Evolutionary conservation across 2,113 vertebrate species (phyloP).

Genomic region (Pitta sordida): DNA sequence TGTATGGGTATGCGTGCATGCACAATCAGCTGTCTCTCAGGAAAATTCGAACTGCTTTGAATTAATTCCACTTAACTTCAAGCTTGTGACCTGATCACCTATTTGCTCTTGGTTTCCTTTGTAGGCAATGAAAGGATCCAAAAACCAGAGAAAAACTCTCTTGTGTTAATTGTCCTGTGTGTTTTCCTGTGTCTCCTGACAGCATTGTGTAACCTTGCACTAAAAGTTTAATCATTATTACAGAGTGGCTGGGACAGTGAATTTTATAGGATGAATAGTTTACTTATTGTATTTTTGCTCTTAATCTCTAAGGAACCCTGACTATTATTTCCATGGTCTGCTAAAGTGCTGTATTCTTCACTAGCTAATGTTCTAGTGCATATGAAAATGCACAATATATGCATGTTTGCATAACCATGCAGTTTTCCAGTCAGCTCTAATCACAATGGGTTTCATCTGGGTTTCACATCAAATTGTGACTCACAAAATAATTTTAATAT

Average conservation of each 20-base stretch:
- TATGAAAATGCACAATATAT: neutral
- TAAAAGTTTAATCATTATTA: neutral
- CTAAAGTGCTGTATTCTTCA: neutral
- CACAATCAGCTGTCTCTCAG: too few relatives aligned
- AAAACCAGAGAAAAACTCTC: too few relatives aligned
- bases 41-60: too few relatives aligned
- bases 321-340: neutral
- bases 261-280: neutral
- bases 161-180: accelerated
- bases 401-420: neutral
- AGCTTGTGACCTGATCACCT: too few relatives aligned
- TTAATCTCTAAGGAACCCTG: neutral
- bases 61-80: too few relatives aligned
- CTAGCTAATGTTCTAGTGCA: neutral
- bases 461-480: neutral
- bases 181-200: neutral
- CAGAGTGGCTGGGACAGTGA: neutral
- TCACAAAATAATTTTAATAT: neutral
- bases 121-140: too few relatives aligned
- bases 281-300: neutral
- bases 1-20: too few relatives aligned
- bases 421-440: neutral
- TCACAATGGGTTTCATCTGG: neutral
- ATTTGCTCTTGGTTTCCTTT: too few relatives aligned
- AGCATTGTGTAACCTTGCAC: neutral